Percentiles rank a stretch among this genome's conserved stretches.
phyloP scores from a whole-genome alignment of 2,888 invertebrate species.

The Drosophila kanekoi region DNA sequence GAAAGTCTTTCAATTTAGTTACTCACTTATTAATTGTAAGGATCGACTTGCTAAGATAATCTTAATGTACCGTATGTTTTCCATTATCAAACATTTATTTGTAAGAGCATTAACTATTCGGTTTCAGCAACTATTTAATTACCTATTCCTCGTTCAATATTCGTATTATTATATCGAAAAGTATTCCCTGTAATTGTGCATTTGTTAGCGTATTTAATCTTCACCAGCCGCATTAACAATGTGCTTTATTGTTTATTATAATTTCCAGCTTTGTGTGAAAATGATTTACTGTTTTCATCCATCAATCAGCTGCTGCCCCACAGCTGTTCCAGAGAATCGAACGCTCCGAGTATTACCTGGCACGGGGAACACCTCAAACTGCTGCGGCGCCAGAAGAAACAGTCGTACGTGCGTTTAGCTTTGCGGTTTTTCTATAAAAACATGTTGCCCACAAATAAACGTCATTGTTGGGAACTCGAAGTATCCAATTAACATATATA shows the following conservation, averaged over 20 bases:
- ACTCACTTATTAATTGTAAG: neutral
- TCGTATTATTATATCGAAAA: too few relatives aligned
- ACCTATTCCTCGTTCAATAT: too few relatives aligned
- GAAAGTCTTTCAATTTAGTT: neutral
- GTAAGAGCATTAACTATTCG: too few relatives aligned
- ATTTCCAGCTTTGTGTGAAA: constrained; percentile 44
- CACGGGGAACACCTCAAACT: constrained; percentile 53
- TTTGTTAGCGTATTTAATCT: neutral
- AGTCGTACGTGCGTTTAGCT: constrained; percentile 58
- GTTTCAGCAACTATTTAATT: too few relatives aligned
- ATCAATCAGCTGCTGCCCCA: constrained; percentile 41
- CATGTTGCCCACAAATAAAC: constrained; percentile 31
- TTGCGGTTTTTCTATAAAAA: constrained; percentile 47
- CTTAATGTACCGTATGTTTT: too few relatives aligned
- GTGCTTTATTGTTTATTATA: neutral
- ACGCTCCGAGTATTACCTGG: constrained; percentile 10
- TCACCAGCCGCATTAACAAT: neutral
- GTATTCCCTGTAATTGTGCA: neutral
- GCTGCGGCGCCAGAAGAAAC: constrained; percentile 52
- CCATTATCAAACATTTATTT: too few relatives aligned
- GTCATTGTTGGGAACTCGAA: neutral
- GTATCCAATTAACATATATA: neutral
- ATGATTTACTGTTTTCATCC: constrained; percentile 33
- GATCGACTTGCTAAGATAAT: too few relatives aligned
- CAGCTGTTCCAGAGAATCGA: constrained; percentile 51